phyloP scores from a whole-genome alignment of 2,797 vertebrate genomes.

The Diceros bicornis region DNA sequence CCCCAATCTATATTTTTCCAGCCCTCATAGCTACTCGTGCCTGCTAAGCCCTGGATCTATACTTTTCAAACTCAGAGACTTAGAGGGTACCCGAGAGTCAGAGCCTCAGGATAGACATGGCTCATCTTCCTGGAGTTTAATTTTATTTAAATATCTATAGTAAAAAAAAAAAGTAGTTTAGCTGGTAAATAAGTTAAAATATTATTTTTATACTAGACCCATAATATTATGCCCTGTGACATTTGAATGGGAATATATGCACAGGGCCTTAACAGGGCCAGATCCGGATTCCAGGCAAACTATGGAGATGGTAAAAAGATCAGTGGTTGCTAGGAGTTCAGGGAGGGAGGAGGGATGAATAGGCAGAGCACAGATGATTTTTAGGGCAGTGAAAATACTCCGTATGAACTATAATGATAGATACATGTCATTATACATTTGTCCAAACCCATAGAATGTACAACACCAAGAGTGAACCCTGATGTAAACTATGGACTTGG shows the following conservation, averaged over 20 bases:
- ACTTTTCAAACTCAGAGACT: background rate
- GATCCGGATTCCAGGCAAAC: background rate
- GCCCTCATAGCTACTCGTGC: background rate
- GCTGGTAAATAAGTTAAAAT: conserved; percentile 21
- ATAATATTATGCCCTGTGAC: background rate
- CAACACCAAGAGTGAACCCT: background rate
- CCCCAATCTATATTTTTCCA: background rate
- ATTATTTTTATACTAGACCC: background rate
- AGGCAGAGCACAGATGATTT: background rate
- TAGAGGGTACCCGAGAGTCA: background rate
- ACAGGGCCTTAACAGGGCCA: background rate
- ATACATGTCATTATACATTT: background rate
- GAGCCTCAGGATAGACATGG: background rate
- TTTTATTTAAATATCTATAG: conserved; percentile 23
- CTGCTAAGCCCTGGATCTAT: background rate
- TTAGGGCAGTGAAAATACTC: background rate
- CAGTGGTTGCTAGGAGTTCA: background rate
- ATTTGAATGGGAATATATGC: background rate
- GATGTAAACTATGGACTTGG: background rate
- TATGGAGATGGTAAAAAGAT: background rate
- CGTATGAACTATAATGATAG: background rate
- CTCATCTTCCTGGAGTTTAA: background rate
- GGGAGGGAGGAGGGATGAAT: background rate
- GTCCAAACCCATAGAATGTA: background rate
- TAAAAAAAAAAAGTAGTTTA: background rate